Evolutionary conservation across 2,888 invertebrate species (phyloP), one percentile per base, ranked within the genome.

Genomic region (Portevinia maculata): DNA sequence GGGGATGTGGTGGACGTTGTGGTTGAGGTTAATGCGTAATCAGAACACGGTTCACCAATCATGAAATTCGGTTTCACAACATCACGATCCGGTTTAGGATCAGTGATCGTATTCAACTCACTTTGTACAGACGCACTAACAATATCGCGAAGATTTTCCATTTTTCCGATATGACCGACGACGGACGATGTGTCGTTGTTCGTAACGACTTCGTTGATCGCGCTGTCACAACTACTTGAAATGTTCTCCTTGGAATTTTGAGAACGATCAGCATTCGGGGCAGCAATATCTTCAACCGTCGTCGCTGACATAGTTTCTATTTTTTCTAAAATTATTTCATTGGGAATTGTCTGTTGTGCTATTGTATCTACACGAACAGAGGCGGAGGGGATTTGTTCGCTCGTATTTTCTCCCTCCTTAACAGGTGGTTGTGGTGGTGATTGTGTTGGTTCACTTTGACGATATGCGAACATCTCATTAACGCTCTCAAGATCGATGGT

Each of bases 81-180:
- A 24, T 86, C 87, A 79, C 85, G 86, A 67, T 88, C 87, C 37
- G 15, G 32, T 5, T 87, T 86, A 55, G 5, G 15, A 11, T 59
- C 67, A 19, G 57, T 53, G 59, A 64, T 64, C 62, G 34, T 64
- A 9, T 67, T 41, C 59, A 60, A 71, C 65, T 81, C 81, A 83
- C 83, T 83, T 78, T 83, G 50, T 32, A 57, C 17, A 8, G 70
- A 60, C 83, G 86, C 86, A 86, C 86, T 85, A 86, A 89, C 86
- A 78, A 89, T 87, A 71, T 90, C 89, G 86, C 89, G 89, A 85
- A 89, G 87, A 86, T 88, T 89, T 83, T 89, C 89, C 89, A 90
- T 89, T 84, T 86, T 83, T 59, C 65, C 67, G 60, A 17, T 60
- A 76, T 83, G 64, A 73, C 55, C 71, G 75, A 59, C 60, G 67